Percentiles rank a stretch among this genome's conserved stretches.
Evolutionary conservation across 1,140 invertebrate genomes (phyloP).

Genomic region (Bombus waltoni): DNA sequence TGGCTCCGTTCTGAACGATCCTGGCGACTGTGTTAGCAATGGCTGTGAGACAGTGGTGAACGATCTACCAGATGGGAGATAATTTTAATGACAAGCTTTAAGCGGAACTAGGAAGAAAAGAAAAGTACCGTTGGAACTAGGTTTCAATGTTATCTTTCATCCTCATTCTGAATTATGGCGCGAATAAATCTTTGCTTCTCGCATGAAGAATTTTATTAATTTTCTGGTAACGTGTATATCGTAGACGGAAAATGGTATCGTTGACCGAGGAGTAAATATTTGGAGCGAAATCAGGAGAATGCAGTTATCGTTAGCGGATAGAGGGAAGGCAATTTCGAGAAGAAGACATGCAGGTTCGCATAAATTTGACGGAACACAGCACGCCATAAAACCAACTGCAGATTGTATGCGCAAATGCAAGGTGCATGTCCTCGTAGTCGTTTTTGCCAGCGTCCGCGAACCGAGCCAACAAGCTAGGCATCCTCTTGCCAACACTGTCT

Average conservation of each 20-base stretch:
- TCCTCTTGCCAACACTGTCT: slow-evolving; percentile 50
- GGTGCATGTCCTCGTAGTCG: slow-evolving; percentile 26
- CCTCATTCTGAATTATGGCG: background rate
- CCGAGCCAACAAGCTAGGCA: slow-evolving; percentile 39
- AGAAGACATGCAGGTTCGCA: background rate
- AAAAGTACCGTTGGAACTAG: background rate
- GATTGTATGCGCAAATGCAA: slow-evolving; percentile 49
- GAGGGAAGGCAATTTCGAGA: background rate
- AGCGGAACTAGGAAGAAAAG: background rate
- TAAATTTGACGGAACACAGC: slow-evolving; percentile 29
- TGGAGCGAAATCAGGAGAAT: background rate
- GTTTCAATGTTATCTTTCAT: background rate
- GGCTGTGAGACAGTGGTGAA: background rate
- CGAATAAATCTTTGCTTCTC: background rate
- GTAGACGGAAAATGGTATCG: background rate
- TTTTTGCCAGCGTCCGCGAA: slow-evolving; percentile 34
- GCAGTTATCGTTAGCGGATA: background rate
- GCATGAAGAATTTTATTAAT: background rate
- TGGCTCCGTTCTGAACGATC: background rate
- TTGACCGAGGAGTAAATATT: background rate
- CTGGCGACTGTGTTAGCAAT: background rate
- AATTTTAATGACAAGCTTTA: background rate
- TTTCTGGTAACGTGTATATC: background rate
- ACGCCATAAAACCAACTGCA: slow-evolving; percentile 39
- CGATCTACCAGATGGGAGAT: background rate